A percentile compares a stretch with the other conserved stretches of the same genome.
Conservation (phyloP, 2,888 invertebrate genomes). For the Epistrophella euchroma region DNA sequence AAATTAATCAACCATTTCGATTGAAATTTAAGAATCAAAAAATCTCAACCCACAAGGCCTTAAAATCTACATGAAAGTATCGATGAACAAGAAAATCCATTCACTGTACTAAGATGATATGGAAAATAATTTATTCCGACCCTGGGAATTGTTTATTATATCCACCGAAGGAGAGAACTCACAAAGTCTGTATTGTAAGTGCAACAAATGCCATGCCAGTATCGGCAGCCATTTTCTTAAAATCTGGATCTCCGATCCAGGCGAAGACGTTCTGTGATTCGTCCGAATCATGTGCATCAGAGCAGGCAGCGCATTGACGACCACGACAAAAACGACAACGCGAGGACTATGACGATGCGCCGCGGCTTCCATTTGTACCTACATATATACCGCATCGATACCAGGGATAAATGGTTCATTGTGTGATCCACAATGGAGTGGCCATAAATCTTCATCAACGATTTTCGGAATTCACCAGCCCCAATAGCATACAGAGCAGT, state of each 20-base stretch:
- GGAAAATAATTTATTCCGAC: conserved; percentile 72
- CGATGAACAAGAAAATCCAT: conserved; percentile 35
- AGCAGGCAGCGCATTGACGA: conserved; percentile 45
- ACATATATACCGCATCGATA: conserved; percentile 59
- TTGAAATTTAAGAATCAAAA: conserved; percentile 21
- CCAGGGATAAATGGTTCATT: conserved; percentile 73
- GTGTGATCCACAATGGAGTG: conserved; percentile 75
- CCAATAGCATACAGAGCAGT: conserved; percentile 3
- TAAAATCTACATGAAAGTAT: neutral
- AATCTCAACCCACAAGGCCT: conserved; percentile 22
- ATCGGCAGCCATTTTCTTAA: conserved; percentile 71
- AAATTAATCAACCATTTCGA: conserved; percentile 66
- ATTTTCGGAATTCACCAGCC: conserved; percentile 65
- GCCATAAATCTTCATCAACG: conserved; percentile 75
- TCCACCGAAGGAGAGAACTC: conserved; percentile 40
- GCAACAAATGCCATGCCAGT: conserved; percentile 48
- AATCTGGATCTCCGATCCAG: conserved; percentile 65
- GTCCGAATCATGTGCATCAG: conserved; percentile 64
- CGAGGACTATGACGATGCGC: neutral
- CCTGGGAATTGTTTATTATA: conserved; percentile 70
- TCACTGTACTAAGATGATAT: neutral
- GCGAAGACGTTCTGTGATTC: conserved; percentile 71
- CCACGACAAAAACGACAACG: conserved; percentile 2
- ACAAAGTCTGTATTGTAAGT: conserved; percentile 47
- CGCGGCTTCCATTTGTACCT: conserved; percentile 60